Base-by-base conservation (phyloP, 2,797 vertebrate genomes). In the Chromobotia macracanthus region DNA sequence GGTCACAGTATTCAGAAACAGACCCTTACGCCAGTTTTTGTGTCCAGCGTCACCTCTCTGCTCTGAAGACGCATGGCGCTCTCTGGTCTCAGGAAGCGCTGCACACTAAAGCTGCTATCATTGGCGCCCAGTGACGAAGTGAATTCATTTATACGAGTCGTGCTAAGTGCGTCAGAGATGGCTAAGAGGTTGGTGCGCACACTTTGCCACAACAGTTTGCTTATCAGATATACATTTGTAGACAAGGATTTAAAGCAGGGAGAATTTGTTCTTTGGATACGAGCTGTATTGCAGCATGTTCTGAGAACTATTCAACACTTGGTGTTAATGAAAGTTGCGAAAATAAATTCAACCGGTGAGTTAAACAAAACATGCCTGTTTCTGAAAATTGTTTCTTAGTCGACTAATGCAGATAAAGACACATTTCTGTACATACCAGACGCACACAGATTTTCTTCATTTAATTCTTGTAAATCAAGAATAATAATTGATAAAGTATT, bases 161-260 rank as follows among this genome's bases (percentile, higher is more conserved):
- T 88, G 81, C 74, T 80, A 78, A 88, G 88, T 92, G 90, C 93
- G 93, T 95, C 94, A 94, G 93, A 94, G 93, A 93, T 84, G 71
- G 86, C 81, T 87, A 87, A 90, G 89, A 89, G 90, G 90, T 93
- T 86, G 87, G 15, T 58, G 74, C 5, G 60, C 25, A 50, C 44
- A 31, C 25, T 79, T 41, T 31, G 28, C 7, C 25, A 63, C 60
- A 63, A 13, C 60, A 16, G 60, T 35, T 60, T 21, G 50, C 31
- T 28, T 16, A 72, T 58, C 44, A 53, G 31, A 50, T 38, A 31
- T 31, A 16, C 68, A 19, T 44, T 21, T 44, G 64, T 18, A 5
- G 19, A n/a, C 38, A 66, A 15, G 63, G 25, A 46, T 77, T 60
- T 77, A 61, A 60, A 56, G 35, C 35, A 76, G 15, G 21, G 16